Conservation (phyloP, 1,140 invertebrate species). For the Globodera ellingtonae region DNA sequence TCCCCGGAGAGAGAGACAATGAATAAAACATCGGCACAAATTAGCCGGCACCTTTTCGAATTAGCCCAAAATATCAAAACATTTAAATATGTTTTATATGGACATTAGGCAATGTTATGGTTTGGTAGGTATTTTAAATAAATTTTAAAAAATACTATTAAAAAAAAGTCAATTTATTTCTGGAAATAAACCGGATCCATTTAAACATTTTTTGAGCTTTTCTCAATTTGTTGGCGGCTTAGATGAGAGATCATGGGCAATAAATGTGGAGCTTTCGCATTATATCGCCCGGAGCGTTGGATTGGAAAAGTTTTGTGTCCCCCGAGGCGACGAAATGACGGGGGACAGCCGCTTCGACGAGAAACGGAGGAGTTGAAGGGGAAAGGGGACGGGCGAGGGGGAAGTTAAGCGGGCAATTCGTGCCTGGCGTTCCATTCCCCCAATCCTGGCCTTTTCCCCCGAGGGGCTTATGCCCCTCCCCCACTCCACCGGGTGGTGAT, state of each 20-base stretch:
- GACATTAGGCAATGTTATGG: no score
- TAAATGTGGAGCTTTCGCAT: background rate
- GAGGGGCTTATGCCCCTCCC: background rate
- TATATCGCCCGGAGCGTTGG: background rate
- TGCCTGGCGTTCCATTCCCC: background rate
- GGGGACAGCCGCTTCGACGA: background rate
- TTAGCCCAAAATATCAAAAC: no score
- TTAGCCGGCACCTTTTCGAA: background rate
- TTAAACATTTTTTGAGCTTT: background rate
- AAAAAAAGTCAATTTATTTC: no score
- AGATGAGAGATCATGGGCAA: background rate
- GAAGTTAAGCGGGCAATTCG: background rate
- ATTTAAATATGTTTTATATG: no score
- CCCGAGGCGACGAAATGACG: background rate
- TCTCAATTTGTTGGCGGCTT: background rate
- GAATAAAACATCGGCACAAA: constrained; percentile 1
- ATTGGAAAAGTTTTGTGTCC: background rate
- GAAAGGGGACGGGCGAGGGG: no score
- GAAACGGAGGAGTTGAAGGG: background rate
- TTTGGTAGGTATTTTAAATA: no score
- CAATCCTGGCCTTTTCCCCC: no score
- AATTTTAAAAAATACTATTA: no score
- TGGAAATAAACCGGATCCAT: no score
- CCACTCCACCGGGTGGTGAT: background rate
- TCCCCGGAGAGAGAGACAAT: background rate